phyloP scores from a whole-genome alignment of 2,113 vertebrate genomes.

The Actinemys pallida region DNA sequence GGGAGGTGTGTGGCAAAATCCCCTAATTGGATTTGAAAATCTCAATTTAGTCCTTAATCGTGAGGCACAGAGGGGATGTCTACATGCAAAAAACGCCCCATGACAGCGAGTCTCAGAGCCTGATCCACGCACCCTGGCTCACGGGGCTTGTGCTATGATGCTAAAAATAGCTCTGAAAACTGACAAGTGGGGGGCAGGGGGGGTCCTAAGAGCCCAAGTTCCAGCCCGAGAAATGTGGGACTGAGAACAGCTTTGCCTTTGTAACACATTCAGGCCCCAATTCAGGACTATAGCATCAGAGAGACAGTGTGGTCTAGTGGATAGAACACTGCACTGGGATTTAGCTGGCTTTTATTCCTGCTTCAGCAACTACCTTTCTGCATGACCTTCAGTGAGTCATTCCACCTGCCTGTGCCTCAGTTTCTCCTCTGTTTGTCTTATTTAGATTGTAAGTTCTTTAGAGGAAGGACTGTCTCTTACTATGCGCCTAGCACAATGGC shows the following conservation, averaged over 20 bases:
- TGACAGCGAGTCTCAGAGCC: not conserved
- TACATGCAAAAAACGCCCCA: not conserved
- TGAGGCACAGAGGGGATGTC: not conserved
- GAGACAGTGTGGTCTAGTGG: not conserved
- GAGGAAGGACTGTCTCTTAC: not conserved
- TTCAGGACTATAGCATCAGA: not conserved
- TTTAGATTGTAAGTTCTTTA: not conserved
- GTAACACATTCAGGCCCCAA: not conserved
- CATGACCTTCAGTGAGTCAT: not conserved
- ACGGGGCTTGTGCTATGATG: not conserved
- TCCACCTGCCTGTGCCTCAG: not conserved
- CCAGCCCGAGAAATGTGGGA: not conserved
- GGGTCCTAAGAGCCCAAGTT: not conserved
- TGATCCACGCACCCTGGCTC: not conserved
- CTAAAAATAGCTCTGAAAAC: not conserved
- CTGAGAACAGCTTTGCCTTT: not conserved
- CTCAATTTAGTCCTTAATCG: not conserved
- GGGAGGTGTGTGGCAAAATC: not conserved
- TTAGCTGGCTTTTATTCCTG: not conserved
- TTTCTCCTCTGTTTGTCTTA: not conserved
- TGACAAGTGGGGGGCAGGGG: not conserved
- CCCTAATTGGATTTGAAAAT: not conserved
- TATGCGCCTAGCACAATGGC: not conserved
- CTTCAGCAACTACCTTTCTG: not conserved
- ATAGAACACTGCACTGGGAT: not conserved